A percentile compares a stretch with the other conserved stretches of the same genome.
Evolutionary conservation across 2,113 vertebrate species (phyloP).

Genomic region (Lagopus leucura): DNA sequence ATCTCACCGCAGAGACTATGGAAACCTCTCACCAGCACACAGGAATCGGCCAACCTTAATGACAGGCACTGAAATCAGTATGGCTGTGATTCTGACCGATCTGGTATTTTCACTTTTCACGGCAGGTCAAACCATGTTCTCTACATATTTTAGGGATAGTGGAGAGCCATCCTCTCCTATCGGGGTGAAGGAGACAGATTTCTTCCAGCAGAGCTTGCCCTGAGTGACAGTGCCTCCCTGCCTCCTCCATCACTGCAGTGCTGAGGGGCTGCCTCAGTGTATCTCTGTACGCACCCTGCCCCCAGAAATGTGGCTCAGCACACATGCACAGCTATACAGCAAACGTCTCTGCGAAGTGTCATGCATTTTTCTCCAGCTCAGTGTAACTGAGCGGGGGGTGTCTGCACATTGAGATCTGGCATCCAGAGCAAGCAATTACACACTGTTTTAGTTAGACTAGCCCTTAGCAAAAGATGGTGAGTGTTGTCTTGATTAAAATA

Average conservation of each 20-base stretch:
- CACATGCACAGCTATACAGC: not conserved
- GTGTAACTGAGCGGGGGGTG: not conserved
- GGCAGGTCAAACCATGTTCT: not conserved
- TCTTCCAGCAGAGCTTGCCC: not conserved
- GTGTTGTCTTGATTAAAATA: not conserved
- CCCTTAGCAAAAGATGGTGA: not conserved
- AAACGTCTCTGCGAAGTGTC: not conserved
- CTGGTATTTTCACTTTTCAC: not conserved
- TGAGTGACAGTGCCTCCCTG: not conserved
- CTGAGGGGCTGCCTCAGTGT: not conserved
- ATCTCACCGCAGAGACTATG: not conserved
- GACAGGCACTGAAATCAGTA: not conserved
- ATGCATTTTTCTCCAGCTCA: not conserved
- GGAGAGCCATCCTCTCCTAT: not conserved
- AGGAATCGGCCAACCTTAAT: rapidly evolving
- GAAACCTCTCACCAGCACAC: rapidly evolving
- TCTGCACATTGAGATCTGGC: not conserved
- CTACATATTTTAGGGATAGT: not conserved
- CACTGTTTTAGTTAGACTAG: not conserved
- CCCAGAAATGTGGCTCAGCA: rapidly evolving
- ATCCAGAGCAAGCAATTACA: not conserved
- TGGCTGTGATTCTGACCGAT: not conserved
- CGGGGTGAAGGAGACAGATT: not conserved
- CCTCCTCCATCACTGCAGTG: not conserved
- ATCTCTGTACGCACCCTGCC: not conserved